Conservation (phyloP, 2,113 vertebrate species). For the Mobula hypostoma region DNA sequence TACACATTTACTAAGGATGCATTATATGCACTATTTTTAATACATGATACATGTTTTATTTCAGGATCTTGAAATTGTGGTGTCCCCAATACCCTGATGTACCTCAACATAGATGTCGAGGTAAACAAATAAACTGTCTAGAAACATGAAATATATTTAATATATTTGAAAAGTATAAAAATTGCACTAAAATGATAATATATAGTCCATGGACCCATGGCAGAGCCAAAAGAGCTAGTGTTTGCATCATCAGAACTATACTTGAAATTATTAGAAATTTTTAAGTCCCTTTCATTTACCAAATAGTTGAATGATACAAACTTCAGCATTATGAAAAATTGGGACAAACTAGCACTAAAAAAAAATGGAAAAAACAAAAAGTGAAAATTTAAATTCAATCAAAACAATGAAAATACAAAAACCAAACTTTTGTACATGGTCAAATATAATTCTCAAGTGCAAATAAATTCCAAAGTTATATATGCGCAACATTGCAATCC, state of each 20-base stretch:
- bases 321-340: neutral
- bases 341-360: conserved; percentile 32
- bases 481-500: conserved; percentile 44
- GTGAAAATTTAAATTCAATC: conserved; percentile 60
- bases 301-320: neutral
- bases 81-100: neutral
- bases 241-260: conserved; percentile 26
- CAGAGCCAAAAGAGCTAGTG: neutral
- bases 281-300: neutral
- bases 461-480: conserved; percentile 70
- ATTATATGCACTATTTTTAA: conserved; percentile 33
- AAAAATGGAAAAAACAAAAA: conserved; percentile 11
- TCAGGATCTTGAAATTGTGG: conserved; percentile 21
- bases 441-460: conserved; percentile 93
- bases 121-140: conserved; percentile 29
- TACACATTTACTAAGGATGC: conserved; percentile 30
- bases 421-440: conserved; percentile 96
- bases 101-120: neutral
- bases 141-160: conserved; percentile 23
- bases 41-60: conserved; percentile 17
- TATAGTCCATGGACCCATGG: neutral
- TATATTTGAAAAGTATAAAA: neutral
- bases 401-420: conserved; percentile 94
- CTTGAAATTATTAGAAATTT: conserved; percentile 12
- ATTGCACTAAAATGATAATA: conserved; percentile 30